These are phyloP conservation scores for Xanthia icteritia DNA, from an alignment of 2,888 invertebrate genomes.

Conservation along the genomic window DNA sequence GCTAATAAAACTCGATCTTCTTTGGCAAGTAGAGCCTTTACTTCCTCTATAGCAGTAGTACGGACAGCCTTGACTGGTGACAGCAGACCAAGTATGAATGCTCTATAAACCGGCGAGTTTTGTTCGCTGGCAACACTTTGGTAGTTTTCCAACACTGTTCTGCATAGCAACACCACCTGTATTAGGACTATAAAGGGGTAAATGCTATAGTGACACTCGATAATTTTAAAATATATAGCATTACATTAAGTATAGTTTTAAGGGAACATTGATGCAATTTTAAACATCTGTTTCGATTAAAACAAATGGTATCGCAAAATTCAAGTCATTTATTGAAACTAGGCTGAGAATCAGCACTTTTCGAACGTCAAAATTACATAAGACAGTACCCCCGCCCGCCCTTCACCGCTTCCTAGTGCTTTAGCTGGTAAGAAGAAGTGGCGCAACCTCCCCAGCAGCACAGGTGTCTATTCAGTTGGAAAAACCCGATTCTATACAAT, in stretches of 20 bases:
- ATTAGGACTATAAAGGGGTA: slow-evolving; percentile 89
- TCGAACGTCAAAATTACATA: too few relatives aligned
- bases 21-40: slow-evolving; percentile 91
- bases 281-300: background rate
- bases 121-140: slow-evolving; percentile 92
- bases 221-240: slow-evolving; percentile 50
- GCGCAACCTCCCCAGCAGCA: too few relatives aligned
- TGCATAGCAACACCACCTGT: slow-evolving; percentile 94
- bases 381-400: too few relatives aligned
- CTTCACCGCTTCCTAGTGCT: too few relatives aligned
- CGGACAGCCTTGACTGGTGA: slow-evolving; percentile 92
- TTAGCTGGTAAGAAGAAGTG: too few relatives aligned
- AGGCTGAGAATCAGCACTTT: too few relatives aligned
- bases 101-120: slow-evolving; percentile 92
- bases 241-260: background rate
- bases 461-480: too few relatives aligned
- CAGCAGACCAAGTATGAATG: slow-evolving; percentile 93
- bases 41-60: slow-evolving; percentile 90
- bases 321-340: too few relatives aligned
- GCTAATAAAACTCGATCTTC: slow-evolving; percentile 91
- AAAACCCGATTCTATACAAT: too few relatives aligned
- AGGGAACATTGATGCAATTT: too few relatives aligned
- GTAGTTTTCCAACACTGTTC: slow-evolving; percentile 93
- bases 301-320: background rate
- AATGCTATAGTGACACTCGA: slow-evolving; percentile 80